Evolutionary conservation across 2,113 vertebrate species (phyloP), one percentile per base, ranked within the genome.

Genomic region (Lophius piscatorius): DNA sequence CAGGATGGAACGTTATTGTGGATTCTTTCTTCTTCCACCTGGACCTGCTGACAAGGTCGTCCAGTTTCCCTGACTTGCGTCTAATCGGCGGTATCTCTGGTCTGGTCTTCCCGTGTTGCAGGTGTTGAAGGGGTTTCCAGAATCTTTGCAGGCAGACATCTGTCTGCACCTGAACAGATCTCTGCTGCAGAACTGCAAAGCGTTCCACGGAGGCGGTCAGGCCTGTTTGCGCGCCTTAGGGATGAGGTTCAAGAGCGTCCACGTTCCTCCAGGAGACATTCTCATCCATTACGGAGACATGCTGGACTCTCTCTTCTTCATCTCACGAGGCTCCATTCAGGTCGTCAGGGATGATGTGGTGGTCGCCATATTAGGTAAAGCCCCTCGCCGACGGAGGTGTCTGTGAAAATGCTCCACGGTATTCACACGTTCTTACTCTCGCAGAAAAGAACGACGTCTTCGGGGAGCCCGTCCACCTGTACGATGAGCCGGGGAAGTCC

Each of bases 91-190:
- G 28, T 10, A 12, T 55, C 2, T 39, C 10, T 31, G 42, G 9
- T 38, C 45, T 51, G 38, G 2, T 58, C 36, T 33, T 68, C 41
- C 0, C 64, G 52, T 36, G 4, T 5, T 0, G n/a, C 81, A 99
- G 97, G 97, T 99, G 60, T 74, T 99, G 82, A 98, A 96, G 84
- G 96, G 96, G 12, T 99, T 99, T 80, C 96, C 97, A 0, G 95
- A 95, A 88, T 98, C 95, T 70, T 75, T 99, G 76, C 97, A 99
- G 88, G 96, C 94, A 0, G 96, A 99, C 70, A 98, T 98, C 83
- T 98, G 95, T 84, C 91, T 98, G 67, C 97, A 99, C 76, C 89
- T 98, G 74, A 97, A 99, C 86, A 93, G 96, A 21, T 94, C 92
- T 1, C 91, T 98, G 41, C 91, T 99, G n/a, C 92, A 98, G 74